Base-by-base conservation (phyloP, 2,888 invertebrate genomes). In the Eremobia ochroleuca region DNA sequence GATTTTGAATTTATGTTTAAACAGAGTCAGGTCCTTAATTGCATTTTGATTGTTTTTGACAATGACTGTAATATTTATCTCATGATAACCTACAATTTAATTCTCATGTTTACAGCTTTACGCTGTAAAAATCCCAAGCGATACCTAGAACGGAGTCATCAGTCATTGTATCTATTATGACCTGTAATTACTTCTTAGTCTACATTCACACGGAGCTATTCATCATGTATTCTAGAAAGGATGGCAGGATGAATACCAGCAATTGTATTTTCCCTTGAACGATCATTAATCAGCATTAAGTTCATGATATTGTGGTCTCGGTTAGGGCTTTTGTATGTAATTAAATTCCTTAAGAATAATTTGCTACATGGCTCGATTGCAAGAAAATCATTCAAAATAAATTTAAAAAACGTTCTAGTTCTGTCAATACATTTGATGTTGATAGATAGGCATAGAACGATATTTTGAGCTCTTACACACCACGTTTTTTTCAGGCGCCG, bases 241-340 rank as follows among this genome's bases (percentile, higher is more conserved):
- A 58, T 46, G 28, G 31, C 6, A 25, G 59, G 49, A 79, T 37
- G 34, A 49, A 43, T 66, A 8, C 40, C 40, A 55, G 73, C 58
- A 73, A 73, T 76, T 78, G 61, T 81, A 78, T 73, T 72, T 71
- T 73, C 46, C 65, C 28, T 61, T 69, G 61, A 61, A 62, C 9
- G 58, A 74, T 75, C 69, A 82, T 85, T 43, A 78, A 78, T 84
- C 83, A 77, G 72, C 31, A 72, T 80, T 80, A 74, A 31, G 58
- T 72, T 69, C 25, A 61, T 66, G 55, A 80, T 66, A 74, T 52
- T 64, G 34, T 52, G 65, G 34, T 80, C n/a, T 25, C 31, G 58
- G 52, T 71, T 34, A n/a, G 31, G 66, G 34, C 0, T 66, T 52
- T 52, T n/a, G 8, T 28, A 34, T 25, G 9, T 21, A 28, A 76